phyloP scores from a whole-genome alignment of 1,140 invertebrate genomes.

The Monomorium pharaonis region DNA sequence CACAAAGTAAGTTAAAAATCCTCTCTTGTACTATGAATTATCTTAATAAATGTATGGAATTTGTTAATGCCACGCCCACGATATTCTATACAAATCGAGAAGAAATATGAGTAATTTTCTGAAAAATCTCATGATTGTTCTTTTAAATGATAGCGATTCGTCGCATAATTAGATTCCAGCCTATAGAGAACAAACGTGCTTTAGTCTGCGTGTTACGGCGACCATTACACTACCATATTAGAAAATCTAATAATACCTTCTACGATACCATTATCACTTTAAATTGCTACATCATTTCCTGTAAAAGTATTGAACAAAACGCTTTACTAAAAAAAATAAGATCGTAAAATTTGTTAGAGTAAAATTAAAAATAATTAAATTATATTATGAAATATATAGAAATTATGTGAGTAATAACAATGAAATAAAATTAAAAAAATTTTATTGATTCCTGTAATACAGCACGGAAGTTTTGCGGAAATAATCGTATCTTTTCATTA shows the following conservation, averaged over 20 bases:
- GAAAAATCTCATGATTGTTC: conserved; percentile 17
- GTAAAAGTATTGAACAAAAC: neutral
- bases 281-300: neutral
- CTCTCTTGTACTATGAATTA: neutral
- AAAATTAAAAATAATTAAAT: neutral
- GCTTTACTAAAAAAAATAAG: neutral
- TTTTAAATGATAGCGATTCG: conserved; percentile 33
- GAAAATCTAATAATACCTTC: neutral
- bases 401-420: neutral
- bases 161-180: conserved; percentile 24
- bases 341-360: neutral
- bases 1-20: conserved; percentile 15
- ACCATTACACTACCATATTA: neutral
- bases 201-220: neutral
- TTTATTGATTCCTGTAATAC: neutral
- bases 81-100: neutral
- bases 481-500: neutral
- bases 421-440: neutral
- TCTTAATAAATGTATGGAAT: conserved; percentile 37
- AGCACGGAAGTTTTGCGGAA: neutral
- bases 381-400: too few relatives aligned
- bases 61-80: conserved; percentile 23
- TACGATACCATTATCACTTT: neutral
- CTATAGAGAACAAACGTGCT: neutral
- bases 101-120: conserved; percentile 28